A percentile compares a stretch with the other conserved stretches of the same genome.
Evolutionary conservation across 2,888 invertebrate genomes (phyloP).

Genomic region (Meteorus colon): DNA sequence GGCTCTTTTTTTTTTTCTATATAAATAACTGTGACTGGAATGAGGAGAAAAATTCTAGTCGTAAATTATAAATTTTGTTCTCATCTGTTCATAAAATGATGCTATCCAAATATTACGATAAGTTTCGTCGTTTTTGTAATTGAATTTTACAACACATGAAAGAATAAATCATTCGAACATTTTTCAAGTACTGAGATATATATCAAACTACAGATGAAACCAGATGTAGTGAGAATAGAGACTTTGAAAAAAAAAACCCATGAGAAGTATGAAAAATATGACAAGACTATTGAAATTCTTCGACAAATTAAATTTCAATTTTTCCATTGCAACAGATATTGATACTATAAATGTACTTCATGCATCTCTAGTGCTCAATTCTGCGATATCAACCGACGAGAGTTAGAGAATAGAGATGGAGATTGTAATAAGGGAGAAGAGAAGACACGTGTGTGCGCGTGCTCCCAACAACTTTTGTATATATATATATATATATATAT

Average conservation of each 20-base stretch:
- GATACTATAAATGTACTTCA: background rate
- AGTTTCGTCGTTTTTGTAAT: background rate
- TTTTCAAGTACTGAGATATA: too few relatives aligned
- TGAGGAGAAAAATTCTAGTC: background rate
- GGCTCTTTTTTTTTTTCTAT: too few relatives aligned
- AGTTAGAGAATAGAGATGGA: background rate
- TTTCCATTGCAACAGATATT: background rate
- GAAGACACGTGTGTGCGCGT: background rate
- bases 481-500: conserved; percentile 48
- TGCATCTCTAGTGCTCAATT: background rate
- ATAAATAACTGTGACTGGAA: too few relatives aligned
- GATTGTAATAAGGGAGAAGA: background rate
- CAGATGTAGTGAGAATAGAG: too few relatives aligned
- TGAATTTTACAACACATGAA: background rate
- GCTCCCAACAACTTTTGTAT: conserved; percentile 38
- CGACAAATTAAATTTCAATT: background rate
- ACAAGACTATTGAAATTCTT: background rate
- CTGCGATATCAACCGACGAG: background rate
- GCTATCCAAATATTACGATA: background rate
- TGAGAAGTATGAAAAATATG: background rate
- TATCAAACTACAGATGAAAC: too few relatives aligned
- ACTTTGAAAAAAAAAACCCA: background rate
- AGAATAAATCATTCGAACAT: background rate
- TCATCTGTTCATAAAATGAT: background rate
- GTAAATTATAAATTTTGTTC: background rate